Evolutionary conservation across 2,797 vertebrate genomes (phyloP).

Genomic region (Graptemys geographica): DNA sequence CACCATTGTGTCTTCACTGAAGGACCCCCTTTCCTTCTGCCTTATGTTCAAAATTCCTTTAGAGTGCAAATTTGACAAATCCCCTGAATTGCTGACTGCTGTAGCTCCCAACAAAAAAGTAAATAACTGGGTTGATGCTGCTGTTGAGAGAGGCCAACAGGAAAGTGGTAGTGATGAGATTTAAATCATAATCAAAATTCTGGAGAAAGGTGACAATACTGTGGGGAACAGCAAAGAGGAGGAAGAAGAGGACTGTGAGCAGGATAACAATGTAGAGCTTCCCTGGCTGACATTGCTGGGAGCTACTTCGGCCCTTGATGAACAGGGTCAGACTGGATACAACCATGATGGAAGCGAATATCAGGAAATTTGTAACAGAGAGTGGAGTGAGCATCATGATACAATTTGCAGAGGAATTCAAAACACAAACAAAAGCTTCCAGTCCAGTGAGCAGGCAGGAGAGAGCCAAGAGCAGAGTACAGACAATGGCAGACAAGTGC

Average conservation of each 20-base stretch:
- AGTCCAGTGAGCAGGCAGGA: background rate
- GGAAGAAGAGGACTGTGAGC: background rate
- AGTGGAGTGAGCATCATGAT: conserved; percentile 51
- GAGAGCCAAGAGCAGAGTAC: background rate
- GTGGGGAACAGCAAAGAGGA: background rate
- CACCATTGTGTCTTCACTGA: background rate
- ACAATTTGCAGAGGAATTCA: background rate
- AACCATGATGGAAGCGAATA: conserved; percentile 5
- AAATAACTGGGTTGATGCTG: conserved; percentile 44
- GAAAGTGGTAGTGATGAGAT: background rate
- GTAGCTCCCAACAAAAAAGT: conserved; percentile 41
- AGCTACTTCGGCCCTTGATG: background rate
- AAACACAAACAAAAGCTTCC: background rate
- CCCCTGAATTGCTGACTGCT: rapidly evolving
- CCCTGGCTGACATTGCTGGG: background rate
- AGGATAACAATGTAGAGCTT: background rate
- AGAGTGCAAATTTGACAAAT: rapidly evolving
- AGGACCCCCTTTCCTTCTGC: background rate
- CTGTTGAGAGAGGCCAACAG: background rate
- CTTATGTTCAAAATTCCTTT: background rate
- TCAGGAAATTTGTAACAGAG: conserved; percentile 50
- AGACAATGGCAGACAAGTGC: background rate
- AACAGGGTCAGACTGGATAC: background rate
- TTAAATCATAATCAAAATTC: rapidly evolving
- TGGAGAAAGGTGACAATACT: conserved; percentile 35